These are phyloP conservation scores for Rhadina sibilatrix DNA, from an alignment of 2,113 vertebrate species.

Conservation along the genomic window DNA sequence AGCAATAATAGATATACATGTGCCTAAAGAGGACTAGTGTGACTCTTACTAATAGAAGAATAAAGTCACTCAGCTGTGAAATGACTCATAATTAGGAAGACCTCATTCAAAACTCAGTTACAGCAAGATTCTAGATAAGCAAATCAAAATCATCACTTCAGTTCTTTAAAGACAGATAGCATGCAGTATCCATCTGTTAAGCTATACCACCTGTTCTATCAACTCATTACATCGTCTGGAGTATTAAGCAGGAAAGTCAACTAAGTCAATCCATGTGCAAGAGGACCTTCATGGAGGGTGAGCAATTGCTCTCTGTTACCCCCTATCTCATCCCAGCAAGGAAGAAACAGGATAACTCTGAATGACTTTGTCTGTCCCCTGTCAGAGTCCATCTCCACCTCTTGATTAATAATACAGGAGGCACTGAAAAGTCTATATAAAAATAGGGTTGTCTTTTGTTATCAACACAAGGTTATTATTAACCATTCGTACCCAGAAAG, in stretches of 20 bases:
- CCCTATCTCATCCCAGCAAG: background rate
- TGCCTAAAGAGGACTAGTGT: background rate
- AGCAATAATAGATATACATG: background rate
- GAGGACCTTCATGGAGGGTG: background rate
- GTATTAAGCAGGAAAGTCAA: constrained; percentile 14
- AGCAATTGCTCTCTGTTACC: background rate
- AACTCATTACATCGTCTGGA: background rate
- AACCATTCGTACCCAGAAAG: background rate
- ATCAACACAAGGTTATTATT: background rate
- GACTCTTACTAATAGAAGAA: constrained; percentile 15
- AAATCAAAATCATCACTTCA: constrained; percentile 54
- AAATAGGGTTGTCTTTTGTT: background rate
- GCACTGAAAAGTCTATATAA: background rate
- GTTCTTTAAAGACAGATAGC: constrained; percentile 42
- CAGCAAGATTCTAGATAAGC: constrained; percentile 17
- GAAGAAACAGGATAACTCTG: background rate
- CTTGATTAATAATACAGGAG: background rate
- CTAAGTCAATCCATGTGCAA: background rate
- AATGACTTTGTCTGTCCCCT: background rate
- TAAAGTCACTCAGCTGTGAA: constrained; percentile 47
- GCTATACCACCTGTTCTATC: constrained; percentile 26
- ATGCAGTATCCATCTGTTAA: constrained; percentile 46
- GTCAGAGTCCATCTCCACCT: background rate
- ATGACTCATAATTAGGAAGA: constrained; percentile 49
- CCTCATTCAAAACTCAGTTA: constrained; percentile 38